Base-by-base conservation (phyloP, 1,140 invertebrate species). In the Drosophila pandora region DNA sequence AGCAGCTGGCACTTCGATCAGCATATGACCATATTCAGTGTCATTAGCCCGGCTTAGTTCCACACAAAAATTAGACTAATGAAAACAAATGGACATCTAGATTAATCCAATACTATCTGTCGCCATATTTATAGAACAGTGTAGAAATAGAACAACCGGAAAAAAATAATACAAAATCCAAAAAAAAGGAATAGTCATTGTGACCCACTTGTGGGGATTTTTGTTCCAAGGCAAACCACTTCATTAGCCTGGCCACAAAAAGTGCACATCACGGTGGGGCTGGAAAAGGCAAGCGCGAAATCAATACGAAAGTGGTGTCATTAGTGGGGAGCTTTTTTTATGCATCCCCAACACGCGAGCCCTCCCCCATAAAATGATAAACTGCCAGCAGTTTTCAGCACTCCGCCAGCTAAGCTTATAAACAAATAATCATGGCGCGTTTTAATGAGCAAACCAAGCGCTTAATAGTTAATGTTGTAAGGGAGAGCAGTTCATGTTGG, bases 1-100 rank as follows among this genome's bases (percentile, higher is more conserved):
- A 55, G 37, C 34, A 34, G 43, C 17, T 56, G 48, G 21, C 39
- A 48, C 37, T 53, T 50, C 34, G 37, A 55, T 37, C 41, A 41
- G 25, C 70, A 57, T 52, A 65, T 65, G 48, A 58, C 45, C 32
- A 39, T 59, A 56, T 65, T 74, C 54, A 13, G 32, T 47, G 71
- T 75, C 71, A 75, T 75, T 75, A 75, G 71, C 17, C 22, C 21
- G 22, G 17, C 50, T 48, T 17, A 53, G 32, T 34, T 48, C 43
- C 59, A 59, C 53, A 55, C 63, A 57, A 57, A 82, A 88, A 88
- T 87, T 87, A 82, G 75, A 76, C 82, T 87, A 87, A 87, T 87
- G 78, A 88, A 88, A 78, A 82, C 75, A 88, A 87, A 87, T 88
- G 79, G 79, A 88, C 76, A 88, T 88, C 65, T 69, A 79, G 85